Evolutionary conservation across 2,888 invertebrate species (phyloP), one percentile per base, ranked within the genome.

Genomic region (Hemistola chrysoprasaria): DNA sequence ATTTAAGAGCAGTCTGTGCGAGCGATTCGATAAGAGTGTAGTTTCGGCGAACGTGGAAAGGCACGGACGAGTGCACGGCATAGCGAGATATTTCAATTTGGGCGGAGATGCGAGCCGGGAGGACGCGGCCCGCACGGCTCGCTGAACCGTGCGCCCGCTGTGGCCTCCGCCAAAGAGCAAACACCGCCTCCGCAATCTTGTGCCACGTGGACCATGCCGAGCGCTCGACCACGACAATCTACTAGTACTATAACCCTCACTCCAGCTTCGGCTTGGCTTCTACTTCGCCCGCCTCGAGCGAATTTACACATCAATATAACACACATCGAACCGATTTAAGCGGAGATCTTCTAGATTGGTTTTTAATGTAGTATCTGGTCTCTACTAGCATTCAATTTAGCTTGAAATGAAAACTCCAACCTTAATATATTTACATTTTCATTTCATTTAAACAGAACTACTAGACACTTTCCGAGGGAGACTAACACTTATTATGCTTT

Each of bases 131-230:
- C 65, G 68, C 73, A 76, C 86, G 86, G 85, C 78, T 84, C 86
- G 85, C 82, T 86, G 87, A 85, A 79, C 86, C 85, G 87, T 72
- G 75, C 84, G 77, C 77, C 78, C 79, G 80, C 72, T 79, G 82
- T 76, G 83, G 78, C 75, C 79, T 76, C 65, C 73, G 77, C 82
- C 85, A 87, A 86, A 88, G 86, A 87, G 87, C 86, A 88, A 87
- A 88, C 83, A 86, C 72, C 81, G 87, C 80, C 80, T 85, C 71
- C 83, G 78, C 85, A 86, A 86, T 87, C 85, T 87, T 85, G 85
- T 83, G 84, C 82, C 84, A 81, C 78, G 82, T 71, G 77, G 84
- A 87, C 86, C 86, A 79, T 83, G 72, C 65, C 71, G 71, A 71
- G 78, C 82, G 81, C 78, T 83, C 76, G 74, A 76, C 83, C 80